These are phyloP conservation scores for Rhingia rostrata DNA, from an alignment of 2,888 invertebrate species.

Conservation along the genomic window DNA sequence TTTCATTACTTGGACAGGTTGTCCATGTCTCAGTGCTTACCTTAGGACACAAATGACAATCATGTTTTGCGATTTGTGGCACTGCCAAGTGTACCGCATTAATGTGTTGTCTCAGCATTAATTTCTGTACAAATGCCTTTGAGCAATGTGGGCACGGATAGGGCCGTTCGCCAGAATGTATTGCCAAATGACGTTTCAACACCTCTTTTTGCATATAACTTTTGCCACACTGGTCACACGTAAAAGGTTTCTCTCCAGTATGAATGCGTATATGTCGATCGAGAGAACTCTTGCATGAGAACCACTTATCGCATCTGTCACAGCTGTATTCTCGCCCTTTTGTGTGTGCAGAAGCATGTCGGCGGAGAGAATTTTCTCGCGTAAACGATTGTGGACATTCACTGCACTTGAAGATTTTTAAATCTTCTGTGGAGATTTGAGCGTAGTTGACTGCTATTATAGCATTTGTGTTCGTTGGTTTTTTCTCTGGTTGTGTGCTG, in stretches of 20 bases:
- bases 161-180: conserved; percentile 86
- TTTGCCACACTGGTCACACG: conserved; percentile 85
- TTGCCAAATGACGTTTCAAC: conserved; percentile 86
- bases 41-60: conserved; percentile 87
- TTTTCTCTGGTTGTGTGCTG: background rate
- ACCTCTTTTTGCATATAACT: conserved; percentile 90
- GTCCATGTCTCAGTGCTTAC: conserved; percentile 77
- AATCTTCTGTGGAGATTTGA: conserved; percentile 77
- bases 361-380: conserved; percentile 85
- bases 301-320: conserved; percentile 86
- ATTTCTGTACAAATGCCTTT: conserved; percentile 89
- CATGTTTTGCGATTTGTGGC: conserved; percentile 86
- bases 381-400: conserved; percentile 87
- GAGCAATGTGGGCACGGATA: conserved; percentile 87
- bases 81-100: conserved; percentile 85
- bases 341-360: conserved; percentile 86
- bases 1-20: background rate
- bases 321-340: conserved; percentile 85
- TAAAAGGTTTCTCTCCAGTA: conserved; percentile 84
- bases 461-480: background rate
- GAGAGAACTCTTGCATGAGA: conserved; percentile 87
- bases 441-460: conserved; percentile 15
- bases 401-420: conserved; percentile 86
- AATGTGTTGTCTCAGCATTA: conserved; percentile 87
- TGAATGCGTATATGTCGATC: conserved; percentile 88